phyloP scores from a whole-genome alignment of 2,113 vertebrate genomes.

The Cygnus buccinator region DNA sequence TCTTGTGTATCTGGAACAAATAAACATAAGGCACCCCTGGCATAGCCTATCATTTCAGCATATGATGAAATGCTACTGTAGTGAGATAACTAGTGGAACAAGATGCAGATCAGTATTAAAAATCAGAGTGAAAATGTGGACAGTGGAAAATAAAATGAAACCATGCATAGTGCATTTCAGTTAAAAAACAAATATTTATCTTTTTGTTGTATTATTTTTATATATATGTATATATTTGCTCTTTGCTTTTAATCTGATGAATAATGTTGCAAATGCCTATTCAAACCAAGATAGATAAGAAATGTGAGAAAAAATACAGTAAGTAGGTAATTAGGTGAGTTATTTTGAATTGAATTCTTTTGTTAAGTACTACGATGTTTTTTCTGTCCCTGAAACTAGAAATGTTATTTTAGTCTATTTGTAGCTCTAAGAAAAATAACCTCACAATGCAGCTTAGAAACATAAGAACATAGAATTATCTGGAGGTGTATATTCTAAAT shows the following conservation, averaged over 20 bases:
- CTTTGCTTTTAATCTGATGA: neutral
- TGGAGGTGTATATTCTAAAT: neutral
- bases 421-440: neutral
- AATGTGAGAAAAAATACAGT: fast-evolving
- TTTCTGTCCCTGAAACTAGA: neutral
- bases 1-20: neutral
- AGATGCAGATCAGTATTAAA: neutral
- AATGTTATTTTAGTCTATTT: neutral
- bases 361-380: neutral
- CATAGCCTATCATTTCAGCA: neutral
- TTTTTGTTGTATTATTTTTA: neutral
- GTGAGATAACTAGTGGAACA: neutral
- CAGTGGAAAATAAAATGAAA: neutral
- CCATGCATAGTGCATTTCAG: neutral
- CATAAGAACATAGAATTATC: neutral
- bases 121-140: neutral
- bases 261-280: neutral
- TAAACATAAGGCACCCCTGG: neutral
- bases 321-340: neutral
- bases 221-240: neutral
- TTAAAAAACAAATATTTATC: neutral
- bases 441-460: neutral
- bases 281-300: neutral
- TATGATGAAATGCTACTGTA: neutral
- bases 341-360: neutral